A percentile compares a stretch with the other conserved stretches of the same genome.
phyloP scores from a whole-genome alignment of 2,113 vertebrate species.

The Aphelocoma coerulescens region DNA sequence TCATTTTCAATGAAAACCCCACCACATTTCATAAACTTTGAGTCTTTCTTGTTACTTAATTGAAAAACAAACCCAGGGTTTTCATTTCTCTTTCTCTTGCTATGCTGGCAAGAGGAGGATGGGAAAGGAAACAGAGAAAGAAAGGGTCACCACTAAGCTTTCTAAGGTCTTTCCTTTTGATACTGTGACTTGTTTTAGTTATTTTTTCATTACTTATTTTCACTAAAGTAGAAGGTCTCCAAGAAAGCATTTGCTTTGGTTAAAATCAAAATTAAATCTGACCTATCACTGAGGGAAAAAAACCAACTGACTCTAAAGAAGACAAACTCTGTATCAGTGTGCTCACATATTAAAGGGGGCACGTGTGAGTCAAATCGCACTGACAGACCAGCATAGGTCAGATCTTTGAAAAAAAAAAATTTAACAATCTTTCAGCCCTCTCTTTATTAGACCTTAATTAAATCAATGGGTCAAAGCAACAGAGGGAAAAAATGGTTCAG shows the following conservation, averaged over 20 bases:
- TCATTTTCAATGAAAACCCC: background rate
- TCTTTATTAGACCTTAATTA: slow-evolving; percentile 59
- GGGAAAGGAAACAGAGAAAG: slow-evolving; percentile 9
- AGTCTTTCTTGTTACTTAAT: background rate
- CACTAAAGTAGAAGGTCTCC: background rate
- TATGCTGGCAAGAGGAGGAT: background rate
- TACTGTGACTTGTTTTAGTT: slow-evolving; percentile 14
- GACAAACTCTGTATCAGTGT: background rate
- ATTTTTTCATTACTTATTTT: slow-evolving; percentile 35
- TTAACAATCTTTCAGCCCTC: slow-evolving; percentile 46
- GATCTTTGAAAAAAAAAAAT: background rate
- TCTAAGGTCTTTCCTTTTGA: slow-evolving; percentile 30
- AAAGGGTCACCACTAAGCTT: slow-evolving; percentile 8
- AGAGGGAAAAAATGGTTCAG: slow-evolving; percentile 23
- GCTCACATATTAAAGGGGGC: background rate
- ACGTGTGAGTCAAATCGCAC: background rate
- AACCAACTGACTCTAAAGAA: background rate
- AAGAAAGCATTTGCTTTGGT: slow-evolving; percentile 24
- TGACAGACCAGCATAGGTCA: slow-evolving; percentile 18
- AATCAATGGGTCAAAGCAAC: slow-evolving; percentile 48
- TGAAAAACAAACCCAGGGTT: background rate
- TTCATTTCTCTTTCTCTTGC: background rate
- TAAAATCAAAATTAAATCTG: slow-evolving; percentile 36
- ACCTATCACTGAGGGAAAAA: background rate
- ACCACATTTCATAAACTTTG: background rate